Evolutionary conservation across 2,113 vertebrate species (phyloP).

Genomic region (Chlorodrepanis virens): DNA sequence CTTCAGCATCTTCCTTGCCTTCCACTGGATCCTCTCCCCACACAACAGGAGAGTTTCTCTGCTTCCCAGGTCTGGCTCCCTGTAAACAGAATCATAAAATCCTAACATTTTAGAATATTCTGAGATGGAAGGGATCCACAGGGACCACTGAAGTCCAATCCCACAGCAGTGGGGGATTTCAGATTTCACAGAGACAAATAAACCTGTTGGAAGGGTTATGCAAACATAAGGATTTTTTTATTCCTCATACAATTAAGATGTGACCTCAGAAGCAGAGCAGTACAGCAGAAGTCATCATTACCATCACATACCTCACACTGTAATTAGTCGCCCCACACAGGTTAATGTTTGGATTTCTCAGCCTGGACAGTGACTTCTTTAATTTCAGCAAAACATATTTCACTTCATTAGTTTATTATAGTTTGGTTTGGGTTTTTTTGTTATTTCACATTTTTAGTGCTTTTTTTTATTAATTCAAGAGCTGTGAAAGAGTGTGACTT

Average conservation of each 20-base stretch:
- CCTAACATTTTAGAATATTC: background rate
- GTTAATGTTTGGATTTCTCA: background rate
- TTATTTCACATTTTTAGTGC: conserved; percentile 34
- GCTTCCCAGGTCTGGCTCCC: background rate
- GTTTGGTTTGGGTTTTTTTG: background rate
- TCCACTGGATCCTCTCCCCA: background rate
- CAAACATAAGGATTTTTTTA: background rate
- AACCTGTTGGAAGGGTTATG: background rate
- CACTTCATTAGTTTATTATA: conserved; percentile 21
- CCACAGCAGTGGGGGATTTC: background rate
- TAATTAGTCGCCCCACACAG: background rate
- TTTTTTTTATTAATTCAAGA: conserved; percentile 50
- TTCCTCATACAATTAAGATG: background rate
- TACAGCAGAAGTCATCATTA: background rate
- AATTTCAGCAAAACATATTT: conserved; percentile 8
- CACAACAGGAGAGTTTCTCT: rapidly evolving
- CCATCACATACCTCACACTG: rapidly evolving
- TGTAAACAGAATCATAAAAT: background rate
- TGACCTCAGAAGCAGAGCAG: background rate
- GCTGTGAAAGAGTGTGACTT: background rate
- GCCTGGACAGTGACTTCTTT: background rate
- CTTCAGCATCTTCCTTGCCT: background rate
- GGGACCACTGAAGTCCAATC: background rate
- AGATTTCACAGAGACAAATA: background rate
- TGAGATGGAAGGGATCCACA: background rate